A percentile compares a stretch with the other conserved stretches of the same genome.
Conservation (phyloP, 2,888 invertebrate species). For the Stictocephala bisonia region DNA sequence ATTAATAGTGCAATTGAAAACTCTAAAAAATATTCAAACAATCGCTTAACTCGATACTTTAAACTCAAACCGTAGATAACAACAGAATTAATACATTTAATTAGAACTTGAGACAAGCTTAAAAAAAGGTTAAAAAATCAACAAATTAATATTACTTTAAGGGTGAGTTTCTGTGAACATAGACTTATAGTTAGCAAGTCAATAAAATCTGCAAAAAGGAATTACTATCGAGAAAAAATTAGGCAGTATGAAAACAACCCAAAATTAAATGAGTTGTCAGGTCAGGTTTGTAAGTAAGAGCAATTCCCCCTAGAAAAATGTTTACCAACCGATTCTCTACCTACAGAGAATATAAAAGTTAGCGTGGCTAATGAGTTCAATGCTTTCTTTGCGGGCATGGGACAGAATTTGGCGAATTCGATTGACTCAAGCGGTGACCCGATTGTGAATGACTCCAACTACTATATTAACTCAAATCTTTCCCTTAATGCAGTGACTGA, state of each 20-base stretch:
- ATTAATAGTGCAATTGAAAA: background rate
- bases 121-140: background rate
- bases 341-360: too few relatives aligned
- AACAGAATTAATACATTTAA: background rate
- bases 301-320: background rate
- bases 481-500: background rate
- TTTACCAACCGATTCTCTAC: background rate
- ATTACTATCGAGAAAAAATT: too few relatives aligned
- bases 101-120: background rate
- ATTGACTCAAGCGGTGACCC: background rate
- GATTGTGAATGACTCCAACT: too few relatives aligned
- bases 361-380: too few relatives aligned
- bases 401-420: too few relatives aligned
- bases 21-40: background rate
- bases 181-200: too few relatives aligned
- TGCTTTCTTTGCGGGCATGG: too few relatives aligned
- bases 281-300: background rate
- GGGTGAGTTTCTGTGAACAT: background rate
- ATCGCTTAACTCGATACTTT: background rate
- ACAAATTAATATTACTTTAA: background rate
- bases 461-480: background rate
- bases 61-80: background rate
- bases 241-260: too few relatives aligned
- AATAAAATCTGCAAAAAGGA: too few relatives aligned
- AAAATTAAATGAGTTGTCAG: background rate